Percentiles rank a stretch among this genome's conserved stretches.
phyloP scores from a whole-genome alignment of 2,888 invertebrate species.

The Megaustenia siamemsis region DNA sequence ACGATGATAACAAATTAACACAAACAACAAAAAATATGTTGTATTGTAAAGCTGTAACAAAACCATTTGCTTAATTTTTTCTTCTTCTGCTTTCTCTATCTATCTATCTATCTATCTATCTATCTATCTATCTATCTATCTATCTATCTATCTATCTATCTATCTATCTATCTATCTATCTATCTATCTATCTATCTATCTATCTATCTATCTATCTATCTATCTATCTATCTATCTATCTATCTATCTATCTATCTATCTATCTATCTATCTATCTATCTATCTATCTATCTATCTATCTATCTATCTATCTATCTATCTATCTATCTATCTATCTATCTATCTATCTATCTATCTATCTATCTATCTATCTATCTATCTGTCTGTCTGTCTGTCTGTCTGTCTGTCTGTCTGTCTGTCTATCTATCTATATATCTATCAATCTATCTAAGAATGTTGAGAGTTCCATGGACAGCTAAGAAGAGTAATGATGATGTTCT shows the following conservation, averaged over 20 bases:
- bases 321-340: neutral
- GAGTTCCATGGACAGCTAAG: no score
- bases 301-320: constrained; percentile 9
- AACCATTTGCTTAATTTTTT: no score
- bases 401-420: neutral
- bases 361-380: constrained; percentile 23
- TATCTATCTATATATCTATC: neutral
- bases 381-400: constrained; percentile 5
- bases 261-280: constrained; percentile 9
- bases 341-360: neutral
- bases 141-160: constrained; percentile 9
- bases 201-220: constrained; percentile 9
- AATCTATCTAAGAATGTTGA: constrained; percentile 3
- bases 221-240: constrained; percentile 9
- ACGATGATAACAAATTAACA: no score
- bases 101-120: neutral
- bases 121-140: constrained; percentile 9
- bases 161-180: constrained; percentile 9
- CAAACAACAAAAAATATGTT: no score
- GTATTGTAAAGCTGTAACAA: no score
- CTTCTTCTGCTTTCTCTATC: neutral
- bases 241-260: constrained; percentile 9
- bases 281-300: constrained; percentile 9
- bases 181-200: constrained; percentile 9
- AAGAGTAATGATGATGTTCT: no score